Base-by-base conservation (phyloP, 2,113 vertebrate species). In the Shinisaurus crocodilurus region DNA sequence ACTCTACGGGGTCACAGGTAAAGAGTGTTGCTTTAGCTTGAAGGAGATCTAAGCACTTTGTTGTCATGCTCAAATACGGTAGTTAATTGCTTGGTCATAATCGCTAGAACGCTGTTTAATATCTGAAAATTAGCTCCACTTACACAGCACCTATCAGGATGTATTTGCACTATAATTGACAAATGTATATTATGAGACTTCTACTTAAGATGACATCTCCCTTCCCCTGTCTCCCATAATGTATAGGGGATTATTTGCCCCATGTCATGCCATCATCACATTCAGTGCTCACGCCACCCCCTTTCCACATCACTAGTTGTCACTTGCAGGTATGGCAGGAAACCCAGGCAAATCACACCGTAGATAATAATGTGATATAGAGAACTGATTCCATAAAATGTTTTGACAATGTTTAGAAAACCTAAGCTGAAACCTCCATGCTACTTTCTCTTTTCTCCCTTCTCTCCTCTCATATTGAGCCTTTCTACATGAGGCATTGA, bases 1-100 rank as follows among this genome's bases (percentile, higher is more conserved):
- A 99, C 84, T 98, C 99, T 10, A 97, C 99, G 82, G 98, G 98
- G 89, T 99, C 99, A 82, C 99, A 99, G 98, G 99, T 99, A 98
- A 98, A 1, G 1, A 3, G 2, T 0, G 0, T 9, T 69, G 5
- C 92, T 57, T 81, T 91, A 5, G 50, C 12, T 65, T 1, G 6
- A 2, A 72, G 34, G 15, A 25, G 40, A 0, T 32, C 23, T 45
- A 16, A 18, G 10, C 29, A 70, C 75, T 29, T 90, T 77, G 18
- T 10, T 15, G 27, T 2, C 0, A 0, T 12, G 1, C 34, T 18
- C 3, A 5, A 72, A 40, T 29, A n/a, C n/a, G n/a, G n/a, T 12
- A 25, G 2, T 0, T 82, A 85, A 1, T 50, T 2, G 0, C 1
- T 34, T 23, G 37, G 23, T 57, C 25, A 82, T 0, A 12, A 40